These are phyloP conservation scores for Tenrec ecaudatus DNA, from an alignment of 2,113 vertebrate genomes.

Conservation along the genomic window DNA sequence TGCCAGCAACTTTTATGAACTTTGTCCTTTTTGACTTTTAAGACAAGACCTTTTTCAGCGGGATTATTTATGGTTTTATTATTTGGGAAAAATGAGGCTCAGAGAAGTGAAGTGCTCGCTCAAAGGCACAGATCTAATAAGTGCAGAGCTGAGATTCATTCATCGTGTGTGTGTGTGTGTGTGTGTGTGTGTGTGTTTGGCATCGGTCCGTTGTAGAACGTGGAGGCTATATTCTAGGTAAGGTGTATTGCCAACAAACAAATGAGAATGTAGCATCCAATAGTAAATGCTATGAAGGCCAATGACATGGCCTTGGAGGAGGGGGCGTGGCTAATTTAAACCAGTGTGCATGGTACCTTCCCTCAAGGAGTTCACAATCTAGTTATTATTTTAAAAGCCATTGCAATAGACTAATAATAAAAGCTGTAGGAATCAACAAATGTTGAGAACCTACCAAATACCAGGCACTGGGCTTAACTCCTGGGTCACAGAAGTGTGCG, in stretches of 20 bases:
- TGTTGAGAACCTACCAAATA: neutral
- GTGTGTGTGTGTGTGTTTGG: neutral
- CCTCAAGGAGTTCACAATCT: neutral
- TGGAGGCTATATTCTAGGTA: neutral
- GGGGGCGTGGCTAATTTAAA: neutral
- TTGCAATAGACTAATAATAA: neutral
- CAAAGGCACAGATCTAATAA: neutral
- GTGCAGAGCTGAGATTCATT: conserved; percentile 4
- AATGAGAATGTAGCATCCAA: conserved; percentile 2
- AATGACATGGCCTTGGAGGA: neutral
- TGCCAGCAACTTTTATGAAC: neutral
- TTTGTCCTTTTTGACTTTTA: neutral
- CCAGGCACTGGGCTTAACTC: neutral
- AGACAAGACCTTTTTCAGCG: neutral
- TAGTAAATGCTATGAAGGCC: neutral
- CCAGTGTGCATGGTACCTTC: neutral
- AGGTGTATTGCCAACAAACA: neutral
- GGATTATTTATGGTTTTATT: conserved; percentile 19
- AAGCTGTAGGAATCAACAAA: neutral
- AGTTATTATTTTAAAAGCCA: neutral
- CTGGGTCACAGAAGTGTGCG: neutral
- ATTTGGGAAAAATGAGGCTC: conserved; percentile 3
- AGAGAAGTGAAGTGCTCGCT: conserved; percentile 4
- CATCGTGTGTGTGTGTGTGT: neutral
- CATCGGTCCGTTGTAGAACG: no score